These are phyloP conservation scores for Rhabdomys pumilio DNA, from an alignment of 2,797 vertebrate species.

Conservation along the genomic window DNA sequence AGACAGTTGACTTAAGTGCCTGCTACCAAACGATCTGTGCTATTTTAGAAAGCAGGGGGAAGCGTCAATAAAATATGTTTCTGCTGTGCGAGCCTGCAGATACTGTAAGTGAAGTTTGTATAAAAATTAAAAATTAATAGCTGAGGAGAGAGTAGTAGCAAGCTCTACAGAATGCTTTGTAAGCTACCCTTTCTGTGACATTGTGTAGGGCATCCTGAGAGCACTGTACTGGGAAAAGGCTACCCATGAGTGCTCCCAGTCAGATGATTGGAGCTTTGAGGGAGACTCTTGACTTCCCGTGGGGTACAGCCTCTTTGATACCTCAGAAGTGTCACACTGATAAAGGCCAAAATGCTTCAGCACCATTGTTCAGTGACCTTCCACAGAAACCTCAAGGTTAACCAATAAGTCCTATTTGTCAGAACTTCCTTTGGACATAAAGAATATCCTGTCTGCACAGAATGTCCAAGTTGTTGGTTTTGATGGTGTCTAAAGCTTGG, in stretches of 20 bases:
- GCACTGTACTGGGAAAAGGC: not conserved
- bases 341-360: not conserved
- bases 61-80: constrained; percentile 7
- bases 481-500: not conserved
- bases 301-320: not conserved
- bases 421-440: not conserved
- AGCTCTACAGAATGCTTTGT: not conserved
- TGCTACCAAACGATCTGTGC: not conserved
- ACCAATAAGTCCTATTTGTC: not conserved
- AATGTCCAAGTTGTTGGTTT: not conserved
- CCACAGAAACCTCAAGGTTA: not conserved
- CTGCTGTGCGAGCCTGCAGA: not conserved
- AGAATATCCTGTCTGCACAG: not conserved
- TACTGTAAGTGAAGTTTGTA: not conserved
- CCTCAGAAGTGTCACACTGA: rapidly evolving
- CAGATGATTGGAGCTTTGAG: not conserved
- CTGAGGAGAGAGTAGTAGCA: not conserved
- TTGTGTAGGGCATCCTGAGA: not conserved
- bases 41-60: not conserved
- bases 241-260: not conserved
- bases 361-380: not conserved
- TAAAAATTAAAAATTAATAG: not conserved
- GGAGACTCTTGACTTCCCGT: not conserved
- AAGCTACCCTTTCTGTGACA: too few relatives aligned
- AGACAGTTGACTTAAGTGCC: not conserved